A percentile compares a stretch with the other conserved stretches of the same genome.
These are phyloP conservation scores for Sylvilagus floridanus DNA, from an alignment of 2,797 vertebrate species.

Conservation along the genomic window DNA sequence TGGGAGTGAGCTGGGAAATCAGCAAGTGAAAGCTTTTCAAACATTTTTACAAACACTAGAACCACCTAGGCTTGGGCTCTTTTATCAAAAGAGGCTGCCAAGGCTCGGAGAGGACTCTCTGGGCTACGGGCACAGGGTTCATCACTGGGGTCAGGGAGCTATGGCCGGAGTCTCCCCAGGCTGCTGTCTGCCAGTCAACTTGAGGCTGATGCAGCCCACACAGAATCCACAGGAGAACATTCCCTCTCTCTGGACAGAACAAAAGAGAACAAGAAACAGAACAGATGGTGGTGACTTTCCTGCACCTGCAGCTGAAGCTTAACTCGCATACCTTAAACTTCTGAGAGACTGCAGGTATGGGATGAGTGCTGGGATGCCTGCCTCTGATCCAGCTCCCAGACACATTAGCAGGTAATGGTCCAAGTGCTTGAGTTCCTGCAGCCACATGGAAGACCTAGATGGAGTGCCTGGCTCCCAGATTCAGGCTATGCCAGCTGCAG, in stretches of 20 bases:
- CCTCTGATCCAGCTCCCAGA: no score
- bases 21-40: constrained; percentile 2
- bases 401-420: no score
- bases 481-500: no score
- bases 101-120: neutral
- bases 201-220: neutral
- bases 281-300: neutral
- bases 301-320: neutral
- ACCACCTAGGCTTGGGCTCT: neutral
- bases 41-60: neutral
- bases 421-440: no score
- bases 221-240: neutral
- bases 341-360: neutral
- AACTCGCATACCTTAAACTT: neutral
- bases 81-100: neutral
- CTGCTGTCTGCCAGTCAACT: neutral
- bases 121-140: neutral
- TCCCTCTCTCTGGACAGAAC: neutral
- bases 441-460: no score
- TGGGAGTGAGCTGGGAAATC: neutral
- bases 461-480: no score
- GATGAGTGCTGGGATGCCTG: no score
- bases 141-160: neutral
- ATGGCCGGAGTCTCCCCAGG: neutral
- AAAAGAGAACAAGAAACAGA: neutral